Evolutionary conservation across 2,888 invertebrate genomes (phyloP).

Genomic region (Hanleya hanleyi): DNA sequence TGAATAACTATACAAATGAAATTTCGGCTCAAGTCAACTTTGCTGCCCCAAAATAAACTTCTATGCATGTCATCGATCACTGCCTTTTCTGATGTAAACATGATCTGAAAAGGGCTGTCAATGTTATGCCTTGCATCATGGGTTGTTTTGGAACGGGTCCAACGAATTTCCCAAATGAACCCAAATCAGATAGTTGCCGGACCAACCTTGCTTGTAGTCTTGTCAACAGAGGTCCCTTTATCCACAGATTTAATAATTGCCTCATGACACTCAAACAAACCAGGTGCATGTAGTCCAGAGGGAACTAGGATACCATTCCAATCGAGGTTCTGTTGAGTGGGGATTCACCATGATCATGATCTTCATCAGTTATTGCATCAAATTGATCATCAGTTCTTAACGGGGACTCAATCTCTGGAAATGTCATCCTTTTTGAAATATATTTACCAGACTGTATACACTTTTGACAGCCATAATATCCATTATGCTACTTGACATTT

Average conservation of each 20-base stretch:
- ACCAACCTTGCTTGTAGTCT: conserved; percentile 23
- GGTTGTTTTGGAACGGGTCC: too few species aligned
- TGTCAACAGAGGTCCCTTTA: conserved; percentile 38
- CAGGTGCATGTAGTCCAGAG: conserved; percentile 55
- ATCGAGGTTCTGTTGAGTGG: conserved; percentile 29
- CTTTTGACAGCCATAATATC: conserved; percentile 58
- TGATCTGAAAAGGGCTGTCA: too few species aligned
- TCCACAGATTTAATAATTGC: conserved; percentile 51
- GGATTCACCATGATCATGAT: conserved; percentile 22
- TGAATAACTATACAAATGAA: too few species aligned
- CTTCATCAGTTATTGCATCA: not conserved
- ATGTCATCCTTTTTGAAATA: conserved; percentile 16
- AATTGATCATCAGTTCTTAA: conserved; percentile 12
- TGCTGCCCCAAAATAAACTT: too few species aligned
- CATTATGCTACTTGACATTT: conserved; percentile 49
- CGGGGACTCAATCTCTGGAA: conserved; percentile 1
- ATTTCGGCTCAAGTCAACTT: too few species aligned
- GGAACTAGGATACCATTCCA: conserved; percentile 22
- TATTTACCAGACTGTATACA: conserved; percentile 38
- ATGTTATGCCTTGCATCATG: too few species aligned
- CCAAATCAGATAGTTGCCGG: conserved; percentile 28
- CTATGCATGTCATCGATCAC: too few species aligned
- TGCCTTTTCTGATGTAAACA: too few species aligned
- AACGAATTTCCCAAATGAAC: too few species aligned
- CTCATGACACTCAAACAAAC: conserved; percentile 62